phyloP scores from a whole-genome alignment of 2,797 vertebrate genomes.

The Bradypus variegatus region DNA sequence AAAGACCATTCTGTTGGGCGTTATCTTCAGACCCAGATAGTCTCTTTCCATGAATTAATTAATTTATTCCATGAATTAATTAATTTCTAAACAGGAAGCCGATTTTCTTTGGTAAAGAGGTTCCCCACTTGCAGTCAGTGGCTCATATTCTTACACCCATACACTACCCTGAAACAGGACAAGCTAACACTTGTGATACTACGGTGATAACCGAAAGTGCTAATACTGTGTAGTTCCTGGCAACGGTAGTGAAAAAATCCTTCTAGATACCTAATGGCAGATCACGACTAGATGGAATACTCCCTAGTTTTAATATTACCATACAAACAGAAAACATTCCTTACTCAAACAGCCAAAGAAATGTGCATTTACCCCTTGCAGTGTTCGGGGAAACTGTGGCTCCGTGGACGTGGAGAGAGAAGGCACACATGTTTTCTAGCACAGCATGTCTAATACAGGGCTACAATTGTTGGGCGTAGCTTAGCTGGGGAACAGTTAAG shows the following conservation, averaged over 20 bases:
- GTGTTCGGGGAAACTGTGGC: not conserved
- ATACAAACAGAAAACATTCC: not conserved
- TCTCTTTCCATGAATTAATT: not conserved
- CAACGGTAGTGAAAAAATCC: not conserved
- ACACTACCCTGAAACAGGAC: not conserved
- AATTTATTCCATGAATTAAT: not conserved
- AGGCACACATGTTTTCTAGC: not conserved
- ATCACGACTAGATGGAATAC: slow-evolving; percentile 18
- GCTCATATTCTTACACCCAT: not conserved
- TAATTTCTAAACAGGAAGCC: not conserved
- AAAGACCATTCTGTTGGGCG: not conserved
- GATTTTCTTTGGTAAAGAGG: not conserved
- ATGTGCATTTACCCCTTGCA: not conserved
- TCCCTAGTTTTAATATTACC: not conserved
- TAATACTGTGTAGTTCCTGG: not conserved
- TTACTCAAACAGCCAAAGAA: not conserved
- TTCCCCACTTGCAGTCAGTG: not conserved
- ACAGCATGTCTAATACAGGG: not conserved
- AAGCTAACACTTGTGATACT: not conserved
- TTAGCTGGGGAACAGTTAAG: not conserved
- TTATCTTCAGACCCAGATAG: not conserved
- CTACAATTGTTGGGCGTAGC: not conserved
- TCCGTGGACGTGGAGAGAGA: not conserved
- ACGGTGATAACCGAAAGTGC: not conserved
- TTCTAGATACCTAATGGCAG: not conserved